Conservation (phyloP, 2,888 invertebrate genomes). For the Muschampia plurimacula region DNA sequence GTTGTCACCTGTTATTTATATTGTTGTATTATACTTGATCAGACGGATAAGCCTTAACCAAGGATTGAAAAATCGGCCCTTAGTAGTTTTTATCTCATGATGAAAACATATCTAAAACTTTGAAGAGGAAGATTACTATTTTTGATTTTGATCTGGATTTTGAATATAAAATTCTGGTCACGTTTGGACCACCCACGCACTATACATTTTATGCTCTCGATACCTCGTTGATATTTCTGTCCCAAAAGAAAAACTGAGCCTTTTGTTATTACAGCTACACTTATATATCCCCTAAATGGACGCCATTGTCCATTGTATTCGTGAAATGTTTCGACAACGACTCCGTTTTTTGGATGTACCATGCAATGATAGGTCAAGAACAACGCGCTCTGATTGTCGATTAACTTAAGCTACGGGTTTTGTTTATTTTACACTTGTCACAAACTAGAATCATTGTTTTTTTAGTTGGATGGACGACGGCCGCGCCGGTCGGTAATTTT, state of each 20-base stretch:
- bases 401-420: background rate
- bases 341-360: conserved; percentile 40
- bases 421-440: too few relatives aligned
- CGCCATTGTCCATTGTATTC: conserved; percentile 56
- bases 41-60: too few relatives aligned
- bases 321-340: conserved; percentile 53
- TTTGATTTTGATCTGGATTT: background rate
- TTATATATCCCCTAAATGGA: conserved; percentile 49
- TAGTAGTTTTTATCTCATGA: too few relatives aligned
- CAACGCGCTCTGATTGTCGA: background rate
- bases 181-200: conserved; percentile 24
- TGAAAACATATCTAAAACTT: too few relatives aligned
- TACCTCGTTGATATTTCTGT: conserved; percentile 24
- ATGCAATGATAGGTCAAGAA: conserved; percentile 12
- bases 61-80: too few relatives aligned
- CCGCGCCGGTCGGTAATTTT: too few relatives aligned
- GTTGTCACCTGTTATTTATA: too few relatives aligned
- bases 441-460: too few relatives aligned
- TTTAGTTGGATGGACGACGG: too few relatives aligned
- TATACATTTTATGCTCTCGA: background rate
- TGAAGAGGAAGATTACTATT: too few relatives aligned
- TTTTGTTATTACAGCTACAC: conserved; percentile 23
- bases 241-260: conserved; percentile 22
- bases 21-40: too few relatives aligned
- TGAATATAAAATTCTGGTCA: conserved; percentile 10